Base-by-base conservation (phyloP, 2,113 vertebrate genomes). In the Rhinolophus sinicus region DNA sequence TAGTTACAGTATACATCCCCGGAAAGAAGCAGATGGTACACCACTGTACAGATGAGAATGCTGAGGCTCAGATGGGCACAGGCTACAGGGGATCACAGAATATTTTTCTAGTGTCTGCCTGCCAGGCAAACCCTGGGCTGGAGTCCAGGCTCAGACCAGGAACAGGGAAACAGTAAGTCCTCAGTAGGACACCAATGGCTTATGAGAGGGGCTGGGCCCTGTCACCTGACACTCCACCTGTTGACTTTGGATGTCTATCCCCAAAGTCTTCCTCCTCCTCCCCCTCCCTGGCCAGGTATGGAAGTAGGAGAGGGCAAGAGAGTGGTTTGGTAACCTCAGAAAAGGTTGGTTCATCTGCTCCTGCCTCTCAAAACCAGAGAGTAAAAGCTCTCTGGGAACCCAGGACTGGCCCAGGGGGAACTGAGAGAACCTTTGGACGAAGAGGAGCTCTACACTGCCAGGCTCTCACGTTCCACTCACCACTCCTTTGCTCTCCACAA, bases 181-280 rank as follows among this genome's bases (percentile, higher is more conserved):
- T 77, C 18, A 58, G 80, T 35, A 47, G 52, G 73, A 93, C 84
- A 50, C 80, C 40, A 38, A 6, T 56, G 72, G 67, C 92, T 97
- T 72, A 76, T 21, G 30, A 95, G 90, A 95, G 84, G n/a, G 90
- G 80, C 72, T 93, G 72, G 90, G 84, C 50, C 83, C 64, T 93
- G 96, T 94, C 88, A 95, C 40, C 65, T 94, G 94, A 93, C 54
- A 77, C 81, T 28, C 56, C 19, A 18, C 69, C 73, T 94, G 30
- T 97, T 98, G 93, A 96, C 80, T 97, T 98, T 98, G 97, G 97
- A 95, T 93, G 69, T 44, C 60, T 69, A 6, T 88, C 82, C 78
- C 60, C 50, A 76, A 96, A 67, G 30, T 58, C 76, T 97, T 97
- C 96, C 96, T 95, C 44, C 62, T 97, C 88, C 92, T 12, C 24